phyloP scores from a whole-genome alignment of 2,797 vertebrate genomes.

The Dipus sagitta region DNA sequence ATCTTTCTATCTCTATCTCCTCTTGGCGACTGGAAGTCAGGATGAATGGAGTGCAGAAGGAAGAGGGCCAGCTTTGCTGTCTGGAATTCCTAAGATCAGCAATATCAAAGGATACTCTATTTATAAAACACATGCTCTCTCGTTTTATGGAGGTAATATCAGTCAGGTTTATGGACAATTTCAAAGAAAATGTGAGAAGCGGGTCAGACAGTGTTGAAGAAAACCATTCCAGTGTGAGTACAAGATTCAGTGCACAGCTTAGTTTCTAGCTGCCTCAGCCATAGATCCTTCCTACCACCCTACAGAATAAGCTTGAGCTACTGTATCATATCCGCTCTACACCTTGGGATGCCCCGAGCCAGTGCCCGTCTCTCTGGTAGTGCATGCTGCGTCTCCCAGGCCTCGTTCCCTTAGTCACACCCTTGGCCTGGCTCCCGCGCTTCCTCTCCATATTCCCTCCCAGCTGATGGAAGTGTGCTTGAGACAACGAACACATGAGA shows the following conservation, averaged over 20 bases:
- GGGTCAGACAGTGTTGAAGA: background rate
- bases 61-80: slow-evolving; percentile 54
- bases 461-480: background rate
- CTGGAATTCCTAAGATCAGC: slow-evolving; percentile 49
- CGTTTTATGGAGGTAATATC: slow-evolving; percentile 31
- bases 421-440: slow-evolving; percentile 32
- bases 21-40: slow-evolving; percentile 58
- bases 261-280: background rate
- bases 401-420: background rate
- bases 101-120: slow-evolving; percentile 49
- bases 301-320: background rate
- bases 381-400: background rate
- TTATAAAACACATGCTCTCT: slow-evolving; percentile 36
- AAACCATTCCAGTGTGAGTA: background rate
- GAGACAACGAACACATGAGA: slow-evolving; percentile 18
- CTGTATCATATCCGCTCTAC: background rate
- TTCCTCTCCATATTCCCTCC: slow-evolving; percentile 32
- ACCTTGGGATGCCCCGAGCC: background rate
- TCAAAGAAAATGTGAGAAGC: slow-evolving; percentile 53
- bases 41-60: slow-evolving; percentile 68
- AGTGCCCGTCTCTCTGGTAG: background rate
- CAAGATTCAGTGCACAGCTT: background rate
- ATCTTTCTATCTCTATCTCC: slow-evolving; percentile 67
- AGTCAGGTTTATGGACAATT: slow-evolving; percentile 37
- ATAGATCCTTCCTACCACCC: background rate